A percentile compares a stretch with the other conserved stretches of the same genome.
Conservation (phyloP, 2,797 vertebrate genomes). For the Antrozous pallidus region DNA sequence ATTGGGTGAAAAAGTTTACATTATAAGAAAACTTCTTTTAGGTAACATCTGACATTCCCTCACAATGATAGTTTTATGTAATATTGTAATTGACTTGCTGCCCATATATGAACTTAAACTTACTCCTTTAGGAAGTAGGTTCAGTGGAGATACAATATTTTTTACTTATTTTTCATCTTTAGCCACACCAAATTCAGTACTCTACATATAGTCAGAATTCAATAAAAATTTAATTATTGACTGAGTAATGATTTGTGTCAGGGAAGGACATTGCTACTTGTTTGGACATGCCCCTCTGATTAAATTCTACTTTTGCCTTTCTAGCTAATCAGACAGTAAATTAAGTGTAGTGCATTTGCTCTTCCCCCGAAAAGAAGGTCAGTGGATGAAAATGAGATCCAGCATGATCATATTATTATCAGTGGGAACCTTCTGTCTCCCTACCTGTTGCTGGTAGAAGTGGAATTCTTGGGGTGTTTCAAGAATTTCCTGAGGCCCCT, state of each 20-base stretch:
- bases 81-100: not conserved
- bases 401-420: not conserved
- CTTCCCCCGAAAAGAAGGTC: slow-evolving; percentile 10
- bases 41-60: not conserved
- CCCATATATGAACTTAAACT: not conserved
- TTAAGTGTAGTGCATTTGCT: not conserved
- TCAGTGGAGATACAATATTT: not conserved
- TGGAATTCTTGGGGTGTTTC: not conserved
- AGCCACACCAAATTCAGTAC: not conserved
- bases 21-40: not conserved
- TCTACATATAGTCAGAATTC: slow-evolving; percentile 44
- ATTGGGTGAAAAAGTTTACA: not conserved
- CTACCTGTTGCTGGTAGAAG: not conserved
- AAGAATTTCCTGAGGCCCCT: not conserved
- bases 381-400: slow-evolving; percentile 37
- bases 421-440: not conserved
- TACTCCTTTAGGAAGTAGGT: not conserved
- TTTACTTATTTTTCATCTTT: not conserved
- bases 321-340: slow-evolving; percentile 46
- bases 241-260: not conserved
- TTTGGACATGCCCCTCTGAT: slow-evolving; percentile 43
- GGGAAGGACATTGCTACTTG: not conserved
- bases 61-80: not conserved
- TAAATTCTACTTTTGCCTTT: slow-evolving; percentile 50
- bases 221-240: slow-evolving; percentile 40